Evolutionary conservation across 2,888 invertebrate species (phyloP), one percentile per base, ranked within the genome.

Genomic region (Lasius fuliginosus): DNA sequence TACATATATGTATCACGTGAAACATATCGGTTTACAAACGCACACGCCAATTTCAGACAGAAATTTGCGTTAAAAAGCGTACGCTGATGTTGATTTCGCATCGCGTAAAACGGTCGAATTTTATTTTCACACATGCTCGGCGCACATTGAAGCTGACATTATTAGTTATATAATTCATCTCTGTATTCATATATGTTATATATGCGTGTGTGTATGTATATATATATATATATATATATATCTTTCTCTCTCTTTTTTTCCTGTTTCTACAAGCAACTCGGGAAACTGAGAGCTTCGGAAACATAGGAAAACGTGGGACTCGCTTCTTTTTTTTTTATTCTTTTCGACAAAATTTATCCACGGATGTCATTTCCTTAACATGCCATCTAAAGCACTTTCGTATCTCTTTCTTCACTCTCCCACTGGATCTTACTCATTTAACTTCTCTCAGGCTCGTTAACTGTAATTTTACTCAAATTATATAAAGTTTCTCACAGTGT

Each of bases 401-500:
- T 64, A 64, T 74, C 33, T 27, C 15, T 53, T 15, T 49, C 67
- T 58, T 67, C 6, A 58, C 71, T 85, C 77, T 62, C 73, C 60
- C 75, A 79, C 46, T 64, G 46, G 69, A 87, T 87, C 83, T 85
- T 81, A 53, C 42, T 77, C 62, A 27, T 69, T 67, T 64, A 77
- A 74, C 84, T 83, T 71, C 81, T 84, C 83, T 85, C 90, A 88
- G 89, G 85, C 86, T 89, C 82, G 83, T 87, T 86, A 89, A 91
- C 87, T 89, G 86, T 90, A 89, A 82, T 85, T 89, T 88, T 82
- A 85, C 84, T 89, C 89, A 87, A 87, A 86, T 89, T 92, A 92
- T 93, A 92, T 93, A 93, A 92, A 93, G 91, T 91, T 93, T 93
- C 91, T 94, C 94, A 94, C 94, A 53, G 53, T 93, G 94, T 93